Conservation (phyloP, 1,140 invertebrate species). For the Samia ricini region DNA sequence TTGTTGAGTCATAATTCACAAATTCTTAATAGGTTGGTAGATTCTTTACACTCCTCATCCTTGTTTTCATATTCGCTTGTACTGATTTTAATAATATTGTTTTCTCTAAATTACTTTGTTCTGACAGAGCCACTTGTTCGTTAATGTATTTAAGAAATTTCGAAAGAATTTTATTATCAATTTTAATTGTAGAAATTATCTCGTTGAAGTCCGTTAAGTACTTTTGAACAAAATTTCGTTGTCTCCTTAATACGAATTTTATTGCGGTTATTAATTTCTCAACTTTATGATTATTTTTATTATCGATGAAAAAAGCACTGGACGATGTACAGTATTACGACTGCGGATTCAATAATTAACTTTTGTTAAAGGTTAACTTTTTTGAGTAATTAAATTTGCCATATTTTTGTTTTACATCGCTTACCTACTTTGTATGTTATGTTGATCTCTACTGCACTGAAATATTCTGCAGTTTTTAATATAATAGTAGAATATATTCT, state of each 20-base stretch:
- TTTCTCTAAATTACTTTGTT: slow-evolving; percentile 13
- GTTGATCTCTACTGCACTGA: too few species aligned
- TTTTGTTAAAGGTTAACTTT: not conserved
- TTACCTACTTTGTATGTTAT: too few species aligned
- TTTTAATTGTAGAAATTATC: not conserved
- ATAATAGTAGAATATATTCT: too few species aligned
- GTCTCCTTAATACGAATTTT: not conserved
- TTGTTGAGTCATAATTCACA: too few species aligned
- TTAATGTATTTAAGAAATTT: slow-evolving; percentile 7
- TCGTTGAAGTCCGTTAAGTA: not conserved
- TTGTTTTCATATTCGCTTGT: slow-evolving; percentile 14
- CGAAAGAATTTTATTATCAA: not conserved
- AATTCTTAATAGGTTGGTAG: too few species aligned
- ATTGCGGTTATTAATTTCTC: slow-evolving; percentile 3
- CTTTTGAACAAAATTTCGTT: slow-evolving; percentile 2
- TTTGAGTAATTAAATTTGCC: not conserved
- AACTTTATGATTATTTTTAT: not conserved
- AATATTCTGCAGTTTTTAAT: too few species aligned
- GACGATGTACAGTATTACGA: not conserved
- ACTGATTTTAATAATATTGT: too few species aligned
- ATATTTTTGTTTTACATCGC: not conserved
- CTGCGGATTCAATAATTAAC: not conserved
- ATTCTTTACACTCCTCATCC: slow-evolving; percentile 18
- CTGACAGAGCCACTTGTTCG: slow-evolving; percentile 12
- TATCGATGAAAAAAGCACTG: not conserved